Conservation (phyloP, 2,797 vertebrate species). For the Dermochelys coriacea region DNA sequence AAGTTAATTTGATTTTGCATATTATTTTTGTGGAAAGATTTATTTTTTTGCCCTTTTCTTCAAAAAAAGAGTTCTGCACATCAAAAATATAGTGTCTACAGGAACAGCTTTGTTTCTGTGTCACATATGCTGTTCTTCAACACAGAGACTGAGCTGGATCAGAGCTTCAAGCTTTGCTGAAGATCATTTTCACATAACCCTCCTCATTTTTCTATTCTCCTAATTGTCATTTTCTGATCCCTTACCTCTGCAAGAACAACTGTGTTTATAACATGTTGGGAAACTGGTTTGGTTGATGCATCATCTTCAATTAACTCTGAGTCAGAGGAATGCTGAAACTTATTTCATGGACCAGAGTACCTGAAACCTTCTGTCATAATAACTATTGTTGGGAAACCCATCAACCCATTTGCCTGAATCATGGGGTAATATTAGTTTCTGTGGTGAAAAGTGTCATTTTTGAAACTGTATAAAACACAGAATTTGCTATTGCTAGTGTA, state of each 20-base stretch:
- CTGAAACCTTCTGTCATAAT: background rate
- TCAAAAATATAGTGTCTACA: no score
- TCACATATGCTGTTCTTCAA: no score
- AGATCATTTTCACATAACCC: background rate
- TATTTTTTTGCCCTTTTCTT: no score
- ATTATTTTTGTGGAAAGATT: no score
- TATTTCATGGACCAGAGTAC: background rate
- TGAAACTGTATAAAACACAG: background rate
- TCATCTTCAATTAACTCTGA: background rate
- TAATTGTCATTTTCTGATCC: background rate
- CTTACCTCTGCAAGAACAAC: background rate
- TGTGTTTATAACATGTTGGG: background rate
- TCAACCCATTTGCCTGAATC: background rate
- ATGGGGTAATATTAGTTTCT: background rate
- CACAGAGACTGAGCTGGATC: no score
- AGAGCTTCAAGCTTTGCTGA: no score
- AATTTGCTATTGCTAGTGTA: background rate
- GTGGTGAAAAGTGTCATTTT: background rate
- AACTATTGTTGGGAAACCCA: background rate
- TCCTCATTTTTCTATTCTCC: background rate
- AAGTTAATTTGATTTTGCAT: no score
- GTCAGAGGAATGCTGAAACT: background rate
- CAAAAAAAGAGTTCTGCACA: no score
- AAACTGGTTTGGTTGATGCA: background rate
- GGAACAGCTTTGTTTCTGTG: no score